Percentiles rank a stretch among this genome's conserved stretches.
Evolutionary conservation across 2,797 vertebrate species (phyloP).

Genomic region (Micrastur ruficollis): DNA sequence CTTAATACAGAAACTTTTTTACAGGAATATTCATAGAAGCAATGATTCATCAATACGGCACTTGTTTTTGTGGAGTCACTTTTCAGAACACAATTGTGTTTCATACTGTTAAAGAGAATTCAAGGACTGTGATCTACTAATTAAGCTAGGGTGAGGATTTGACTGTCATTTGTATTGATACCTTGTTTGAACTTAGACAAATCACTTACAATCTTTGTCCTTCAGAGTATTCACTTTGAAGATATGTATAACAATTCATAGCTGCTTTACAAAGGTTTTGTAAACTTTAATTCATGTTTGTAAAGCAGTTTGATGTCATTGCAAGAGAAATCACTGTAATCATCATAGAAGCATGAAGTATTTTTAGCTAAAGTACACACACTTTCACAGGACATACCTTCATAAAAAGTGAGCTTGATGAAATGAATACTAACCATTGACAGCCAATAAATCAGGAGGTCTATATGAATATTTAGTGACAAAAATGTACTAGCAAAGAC

Average conservation of each 20-base stretch:
- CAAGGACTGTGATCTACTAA: not conserved
- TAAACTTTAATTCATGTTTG: not conserved
- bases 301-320: not conserved
- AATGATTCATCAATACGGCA: not conserved
- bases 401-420: not conserved
- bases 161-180: not conserved
- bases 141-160: not conserved
- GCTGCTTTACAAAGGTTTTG: not conserved
- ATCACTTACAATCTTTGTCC: not conserved
- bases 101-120: not conserved
- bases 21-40: not conserved
- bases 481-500: not conserved
- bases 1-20: not conserved
- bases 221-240: not conserved
- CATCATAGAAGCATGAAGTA: not conserved
- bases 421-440: not conserved
- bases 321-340: not conserved
- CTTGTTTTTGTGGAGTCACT: not conserved
- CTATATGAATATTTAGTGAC: not conserved
- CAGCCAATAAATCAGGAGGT: not conserved
- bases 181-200: not conserved
- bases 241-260: not conserved
- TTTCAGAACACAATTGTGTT: not conserved
- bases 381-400: not conserved
- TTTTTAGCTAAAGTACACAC: not conserved